Percentiles rank a stretch among this genome's conserved stretches.
Evolutionary conservation across 2,113 vertebrate genomes (phyloP).

Genomic region (Maccullochella peelii): DNA sequence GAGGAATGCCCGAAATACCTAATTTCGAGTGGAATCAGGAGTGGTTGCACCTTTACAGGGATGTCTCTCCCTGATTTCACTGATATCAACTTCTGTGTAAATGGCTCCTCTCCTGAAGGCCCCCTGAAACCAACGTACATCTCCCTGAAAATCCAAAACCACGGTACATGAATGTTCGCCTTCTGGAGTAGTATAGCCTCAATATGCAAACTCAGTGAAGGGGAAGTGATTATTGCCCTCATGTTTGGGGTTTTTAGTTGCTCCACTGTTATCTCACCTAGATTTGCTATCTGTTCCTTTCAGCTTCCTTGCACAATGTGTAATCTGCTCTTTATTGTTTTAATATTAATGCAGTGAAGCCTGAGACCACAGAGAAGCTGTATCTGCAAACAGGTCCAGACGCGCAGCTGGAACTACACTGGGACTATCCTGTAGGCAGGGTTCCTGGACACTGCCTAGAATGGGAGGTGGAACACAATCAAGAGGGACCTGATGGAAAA

Average conservation of each 20-base stretch:
- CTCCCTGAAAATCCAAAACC: conserved; percentile 88
- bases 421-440: conserved; percentile 79
- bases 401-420: conserved; percentile 72
- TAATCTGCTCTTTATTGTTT: not conserved
- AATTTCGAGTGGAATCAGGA: conserved; percentile 37
- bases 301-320: not conserved
- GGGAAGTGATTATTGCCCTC: not conserved
- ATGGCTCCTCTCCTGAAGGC: conserved; percentile 80
- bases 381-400: conserved; percentile 61
- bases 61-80: conserved; percentile 84
- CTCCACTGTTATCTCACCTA: not conserved
- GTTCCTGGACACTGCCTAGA: conserved; percentile 85
- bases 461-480: conserved; percentile 84
- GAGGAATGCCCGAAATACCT: conserved; percentile 85
- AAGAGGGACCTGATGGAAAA: conserved; percentile 54
- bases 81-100: conserved; percentile 90
- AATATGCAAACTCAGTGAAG: not conserved
- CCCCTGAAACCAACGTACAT: conserved; percentile 77
- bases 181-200: not conserved
- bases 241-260: not conserved
- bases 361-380: conserved; percentile 71
- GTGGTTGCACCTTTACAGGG: conserved; percentile 83
- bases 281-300: not conserved
- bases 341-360: conserved; percentile 81
- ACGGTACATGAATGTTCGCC: conserved; percentile 77